Evolutionary conservation across 2,113 vertebrate genomes (phyloP), one percentile per base, ranked within the genome.

Genomic region (Tragelaphus imberbis): DNA sequence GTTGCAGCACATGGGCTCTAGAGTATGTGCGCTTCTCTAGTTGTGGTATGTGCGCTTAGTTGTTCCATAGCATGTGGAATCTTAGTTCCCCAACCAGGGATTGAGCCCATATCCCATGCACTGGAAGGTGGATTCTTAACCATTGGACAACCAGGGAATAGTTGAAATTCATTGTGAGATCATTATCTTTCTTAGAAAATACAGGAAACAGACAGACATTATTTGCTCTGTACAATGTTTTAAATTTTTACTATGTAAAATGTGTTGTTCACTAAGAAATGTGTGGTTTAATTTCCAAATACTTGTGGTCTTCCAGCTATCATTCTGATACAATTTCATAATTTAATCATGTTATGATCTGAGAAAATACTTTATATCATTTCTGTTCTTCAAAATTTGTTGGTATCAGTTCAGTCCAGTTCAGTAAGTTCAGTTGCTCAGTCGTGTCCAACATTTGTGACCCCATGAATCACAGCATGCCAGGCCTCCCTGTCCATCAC

Each of bases 201-300:
- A 61, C 14, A 87, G 12, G 44, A 28, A 79, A 47, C 4, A 91
- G 40, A 2, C 11, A 71, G 58, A 44, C 11, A 53, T 40, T 84
- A n/a, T 68, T 71, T 44, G 53, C 21, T 1, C 19, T 28, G 10
- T 59, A 28, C 44, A 80, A 40, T 49, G 33, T 5, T 90, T 79
- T 93, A 9, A 90, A 36, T 77, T 96, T 93, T 65, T 19, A 68
- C 6, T 84, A 51, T 68, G 51, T 71, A n/a, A 71, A 36, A 36
- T 36, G 9, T 23, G 2, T 71, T 71, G n/a, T 71, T 71, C n/a
- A 15, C 47, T 80, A 80, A 59, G 36, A 68, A 65, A 61, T 25
- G 16, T 21, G 1, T 47, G 47, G 1, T 58, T 94, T 91, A 81
- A 90, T 81, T 81, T 94, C 5, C 58, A 82, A 61, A 55, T 82